These are phyloP conservation scores for Oscheius onirici DNA, from an alignment of 2,888 invertebrate species.

Conservation along the genomic window DNA sequence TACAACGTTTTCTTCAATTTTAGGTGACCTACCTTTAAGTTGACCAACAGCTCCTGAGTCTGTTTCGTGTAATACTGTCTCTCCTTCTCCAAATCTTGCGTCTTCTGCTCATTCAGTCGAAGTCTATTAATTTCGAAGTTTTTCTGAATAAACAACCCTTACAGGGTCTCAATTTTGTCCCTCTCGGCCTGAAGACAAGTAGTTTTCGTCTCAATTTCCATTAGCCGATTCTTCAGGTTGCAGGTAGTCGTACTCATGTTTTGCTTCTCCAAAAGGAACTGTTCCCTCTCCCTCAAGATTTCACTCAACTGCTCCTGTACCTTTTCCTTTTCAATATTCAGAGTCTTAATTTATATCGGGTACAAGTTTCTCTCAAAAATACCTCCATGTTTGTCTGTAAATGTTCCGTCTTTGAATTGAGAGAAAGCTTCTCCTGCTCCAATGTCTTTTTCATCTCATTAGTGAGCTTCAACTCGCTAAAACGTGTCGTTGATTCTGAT, in stretches of 20 bases:
- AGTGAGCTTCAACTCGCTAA: conserved; percentile 73
- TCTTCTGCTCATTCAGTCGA: conserved; percentile 71
- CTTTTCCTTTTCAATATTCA: conserved; percentile 72
- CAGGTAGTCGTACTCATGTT: conserved; percentile 72
- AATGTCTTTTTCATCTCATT: conserved; percentile 71
- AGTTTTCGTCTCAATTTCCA: conserved; percentile 73
- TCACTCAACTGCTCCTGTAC: conserved; percentile 70
- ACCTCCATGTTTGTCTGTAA: conserved; percentile 63
- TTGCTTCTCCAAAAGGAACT: conserved; percentile 72
- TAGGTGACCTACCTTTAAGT: conserved; percentile 71
- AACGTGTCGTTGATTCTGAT: conserved; percentile 32
- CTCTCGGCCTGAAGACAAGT: conserved; percentile 72
- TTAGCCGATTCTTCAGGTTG: conserved; percentile 67
- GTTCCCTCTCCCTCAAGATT: conserved; percentile 68
- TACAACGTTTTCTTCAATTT: background rate
- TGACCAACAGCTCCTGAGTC: conserved; percentile 72
- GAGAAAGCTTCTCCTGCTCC: conserved; percentile 68
- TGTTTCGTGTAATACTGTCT: conserved; percentile 73
- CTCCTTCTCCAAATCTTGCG: conserved; percentile 73
- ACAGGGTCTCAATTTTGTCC: conserved; percentile 72
- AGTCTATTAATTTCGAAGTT: conserved; percentile 69
- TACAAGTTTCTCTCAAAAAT: background rate
- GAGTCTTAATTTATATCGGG: conserved; percentile 56
- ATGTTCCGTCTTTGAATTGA: conserved; percentile 66
- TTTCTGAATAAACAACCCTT: too few species aligned